phyloP scores from a whole-genome alignment of 2,888 invertebrate species.

The Creontiades dilutus region DNA sequence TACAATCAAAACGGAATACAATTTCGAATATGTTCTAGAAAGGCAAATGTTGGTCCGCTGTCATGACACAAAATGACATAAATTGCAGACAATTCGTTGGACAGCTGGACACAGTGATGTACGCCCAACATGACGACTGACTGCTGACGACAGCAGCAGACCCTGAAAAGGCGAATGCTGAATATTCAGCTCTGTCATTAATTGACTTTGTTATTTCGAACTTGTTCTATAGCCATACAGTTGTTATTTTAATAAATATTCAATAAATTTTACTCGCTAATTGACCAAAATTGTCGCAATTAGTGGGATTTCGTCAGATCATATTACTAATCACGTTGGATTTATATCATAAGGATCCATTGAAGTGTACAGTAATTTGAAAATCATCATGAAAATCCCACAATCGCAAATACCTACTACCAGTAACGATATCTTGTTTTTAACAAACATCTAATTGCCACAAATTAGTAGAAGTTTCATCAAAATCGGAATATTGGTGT shows the following conservation, averaged over 20 bases:
- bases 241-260: no score
- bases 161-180: neutral
- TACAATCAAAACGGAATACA: neutral
- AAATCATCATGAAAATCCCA: neutral
- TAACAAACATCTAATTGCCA: no score
- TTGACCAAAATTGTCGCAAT: no score
- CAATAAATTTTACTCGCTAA: no score
- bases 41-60: neutral
- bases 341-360: conserved; percentile 56
- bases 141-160: neutral
- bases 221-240: no score
- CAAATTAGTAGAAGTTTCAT: no score
- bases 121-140: neutral
- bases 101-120: conserved; percentile 13
- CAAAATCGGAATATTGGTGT: no score
- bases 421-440: no score
- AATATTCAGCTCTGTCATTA: no score
- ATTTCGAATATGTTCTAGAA: neutral
- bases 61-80: neutral
- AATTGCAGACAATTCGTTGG: neutral
- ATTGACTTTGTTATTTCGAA: no score
- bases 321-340: neutral
- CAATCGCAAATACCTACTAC: no score
- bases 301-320: neutral
- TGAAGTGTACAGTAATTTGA: conserved; percentile 47